phyloP scores from a whole-genome alignment of 2,113 vertebrate species.

The Notarius quadriscutis region DNA sequence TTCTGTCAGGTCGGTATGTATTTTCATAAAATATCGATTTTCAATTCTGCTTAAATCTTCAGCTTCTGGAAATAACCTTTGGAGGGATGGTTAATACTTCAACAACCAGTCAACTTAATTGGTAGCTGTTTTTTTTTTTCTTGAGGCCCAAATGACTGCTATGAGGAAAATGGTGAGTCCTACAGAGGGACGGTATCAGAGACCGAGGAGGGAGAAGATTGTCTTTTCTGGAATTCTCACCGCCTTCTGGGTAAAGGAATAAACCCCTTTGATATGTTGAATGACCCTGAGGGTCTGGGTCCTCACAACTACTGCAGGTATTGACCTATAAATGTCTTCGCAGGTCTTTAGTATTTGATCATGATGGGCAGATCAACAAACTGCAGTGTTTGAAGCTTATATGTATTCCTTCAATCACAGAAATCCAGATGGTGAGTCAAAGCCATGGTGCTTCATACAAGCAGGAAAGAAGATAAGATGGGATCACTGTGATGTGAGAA shows the following conservation, averaged over 20 bases:
- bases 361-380: neutral
- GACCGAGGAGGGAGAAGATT: constrained; percentile 67
- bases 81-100: neutral
- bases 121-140: neutral
- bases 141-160: constrained; percentile 72
- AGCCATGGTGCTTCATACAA: constrained; percentile 75
- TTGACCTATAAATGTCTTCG: neutral
- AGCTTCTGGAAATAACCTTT: neutral
- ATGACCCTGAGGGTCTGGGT: constrained; percentile 64
- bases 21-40: neutral
- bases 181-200: constrained; percentile 71
- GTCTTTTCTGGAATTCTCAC: constrained; percentile 76
- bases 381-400: neutral
- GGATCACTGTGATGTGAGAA: constrained; percentile 68
- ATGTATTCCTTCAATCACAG: constrained; percentile 51
- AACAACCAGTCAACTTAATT: neutral
- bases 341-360: neutral
- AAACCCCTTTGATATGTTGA: constrained; percentile 58
- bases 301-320: constrained; percentile 78
- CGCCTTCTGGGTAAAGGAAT: constrained; percentile 60
- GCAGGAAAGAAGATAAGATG: constrained; percentile 59
- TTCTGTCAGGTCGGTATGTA: constrained; percentile 71
- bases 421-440: constrained; percentile 72
- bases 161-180: constrained; percentile 65
- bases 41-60: neutral